These are phyloP conservation scores for Standfussiana lucernea DNA, from an alignment of 2,888 invertebrate genomes.

Conservation along the genomic window DNA sequence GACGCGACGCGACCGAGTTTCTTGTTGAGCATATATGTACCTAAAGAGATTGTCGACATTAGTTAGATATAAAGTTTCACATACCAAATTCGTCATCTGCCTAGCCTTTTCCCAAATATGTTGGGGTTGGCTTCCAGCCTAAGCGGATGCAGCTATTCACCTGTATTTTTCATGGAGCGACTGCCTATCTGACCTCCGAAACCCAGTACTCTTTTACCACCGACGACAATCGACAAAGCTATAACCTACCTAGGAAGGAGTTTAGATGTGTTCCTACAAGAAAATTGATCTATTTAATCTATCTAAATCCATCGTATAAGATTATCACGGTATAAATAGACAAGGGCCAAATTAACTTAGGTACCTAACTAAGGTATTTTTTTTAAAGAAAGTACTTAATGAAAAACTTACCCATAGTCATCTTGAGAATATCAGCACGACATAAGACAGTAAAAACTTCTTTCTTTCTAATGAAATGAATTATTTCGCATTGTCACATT, in stretches of 20 bases:
- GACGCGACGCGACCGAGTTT: conserved; percentile 5
- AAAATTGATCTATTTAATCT: neutral
- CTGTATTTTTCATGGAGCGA: neutral
- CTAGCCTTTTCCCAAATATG: neutral
- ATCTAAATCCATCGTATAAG: neutral
- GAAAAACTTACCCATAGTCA: conserved; percentile 84
- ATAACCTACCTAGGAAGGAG: no score
- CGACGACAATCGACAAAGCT: no score
- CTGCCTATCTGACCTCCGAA: neutral
- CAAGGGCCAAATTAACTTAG: neutral
- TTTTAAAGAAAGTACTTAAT: neutral
- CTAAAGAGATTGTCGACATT: neutral
- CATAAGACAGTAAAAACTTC: conserved; percentile 30
- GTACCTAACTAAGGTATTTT: no score
- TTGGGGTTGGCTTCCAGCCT: neutral
- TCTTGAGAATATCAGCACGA: conserved; percentile 61
- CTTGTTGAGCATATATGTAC: neutral
- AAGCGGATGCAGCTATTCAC: neutral
- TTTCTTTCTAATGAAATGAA: conserved; percentile 40
- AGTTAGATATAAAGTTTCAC: neutral
- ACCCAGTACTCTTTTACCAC: no score
- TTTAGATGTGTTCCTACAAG: no score
- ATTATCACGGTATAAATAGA: neutral
- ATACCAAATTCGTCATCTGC: neutral
- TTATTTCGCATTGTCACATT: conserved; percentile 57